A percentile compares a stretch with the other conserved stretches of the same genome.
phyloP scores from a whole-genome alignment of 2,797 vertebrate genomes.

The Paedocypris micromegethes region DNA sequence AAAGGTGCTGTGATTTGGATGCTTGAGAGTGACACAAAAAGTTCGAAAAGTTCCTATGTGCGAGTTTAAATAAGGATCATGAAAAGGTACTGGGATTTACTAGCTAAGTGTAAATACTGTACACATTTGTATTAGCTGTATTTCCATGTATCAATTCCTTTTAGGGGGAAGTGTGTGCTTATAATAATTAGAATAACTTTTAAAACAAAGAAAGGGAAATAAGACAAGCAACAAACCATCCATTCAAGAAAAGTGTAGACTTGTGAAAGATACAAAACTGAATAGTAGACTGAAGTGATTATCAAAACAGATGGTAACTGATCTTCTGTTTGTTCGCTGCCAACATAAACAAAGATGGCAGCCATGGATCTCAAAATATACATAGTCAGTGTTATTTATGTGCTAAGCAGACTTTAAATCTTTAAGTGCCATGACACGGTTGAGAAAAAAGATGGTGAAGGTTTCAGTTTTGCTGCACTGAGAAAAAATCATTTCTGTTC shows the following conservation, averaged over 20 bases:
- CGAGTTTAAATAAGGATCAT: too few relatives aligned
- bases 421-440: slow-evolving; percentile 39
- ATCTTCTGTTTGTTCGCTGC: slow-evolving; percentile 54
- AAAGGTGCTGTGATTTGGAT: slow-evolving; percentile 25
- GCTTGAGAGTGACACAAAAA: slow-evolving; percentile 19
- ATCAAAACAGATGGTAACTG: slow-evolving; percentile 65
- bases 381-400: slow-evolving; percentile 51
- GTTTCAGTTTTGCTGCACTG: too few relatives aligned
- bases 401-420: slow-evolving; percentile 27
- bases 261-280: slow-evolving; percentile 41
- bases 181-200: not conserved
- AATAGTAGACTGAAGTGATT: slow-evolving; percentile 58
- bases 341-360: slow-evolving; percentile 65
- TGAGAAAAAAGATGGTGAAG: slow-evolving; percentile 37
- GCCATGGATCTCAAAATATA: slow-evolving; percentile 61
- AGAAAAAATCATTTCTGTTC: too few relatives aligned
- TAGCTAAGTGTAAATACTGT: too few relatives aligned
- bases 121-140: too few relatives aligned
- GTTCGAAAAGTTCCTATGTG: not conserved
- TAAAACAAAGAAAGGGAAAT: slow-evolving; percentile 12
- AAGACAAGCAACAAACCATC: slow-evolving; percentile 39
- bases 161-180: too few relatives aligned
- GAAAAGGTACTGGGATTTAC: too few relatives aligned
- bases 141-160: too few relatives aligned
- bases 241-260: slow-evolving; percentile 36